Conservation (phyloP, 2,888 invertebrate genomes). For the Hanleya hanleyi region DNA sequence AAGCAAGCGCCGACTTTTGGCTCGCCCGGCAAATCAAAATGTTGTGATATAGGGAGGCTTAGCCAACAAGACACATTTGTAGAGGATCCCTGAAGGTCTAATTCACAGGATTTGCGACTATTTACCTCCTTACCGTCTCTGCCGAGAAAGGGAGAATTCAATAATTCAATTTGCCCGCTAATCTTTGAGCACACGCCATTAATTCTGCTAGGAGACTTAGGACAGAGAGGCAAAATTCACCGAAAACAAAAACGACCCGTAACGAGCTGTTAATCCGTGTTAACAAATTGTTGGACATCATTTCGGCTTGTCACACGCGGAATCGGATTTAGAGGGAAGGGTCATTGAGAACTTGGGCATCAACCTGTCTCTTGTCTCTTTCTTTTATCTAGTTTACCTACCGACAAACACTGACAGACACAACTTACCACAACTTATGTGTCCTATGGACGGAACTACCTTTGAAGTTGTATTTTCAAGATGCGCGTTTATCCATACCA, state of each 20-base stretch:
- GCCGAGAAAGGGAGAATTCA: background rate
- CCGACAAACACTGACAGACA: no score
- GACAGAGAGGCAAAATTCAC: background rate
- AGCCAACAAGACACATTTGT: background rate
- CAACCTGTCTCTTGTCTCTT: no score
- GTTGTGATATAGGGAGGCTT: background rate
- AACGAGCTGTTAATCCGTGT: background rate
- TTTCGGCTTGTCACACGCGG: background rate
- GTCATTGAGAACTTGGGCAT: no score
- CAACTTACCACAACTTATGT: no score
- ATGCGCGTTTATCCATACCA: no score
- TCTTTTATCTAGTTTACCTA: no score
- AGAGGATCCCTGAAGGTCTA: background rate
- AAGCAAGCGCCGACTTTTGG: background rate
- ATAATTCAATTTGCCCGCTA: slow-evolving; percentile 9
- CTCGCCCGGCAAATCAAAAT: background rate
- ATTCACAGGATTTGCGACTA: background rate
- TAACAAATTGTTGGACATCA: background rate
- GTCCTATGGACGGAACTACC: no score
- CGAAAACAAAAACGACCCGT: background rate
- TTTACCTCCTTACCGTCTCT: background rate
- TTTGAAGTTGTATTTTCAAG: no score
- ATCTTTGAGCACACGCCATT: background rate
- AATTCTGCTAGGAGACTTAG: slow-evolving; percentile 5
- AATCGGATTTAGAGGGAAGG: no score